These are phyloP conservation scores for Penaeus chinensis DNA, from an alignment of 1,140 invertebrate species.

Conservation along the genomic window DNA sequence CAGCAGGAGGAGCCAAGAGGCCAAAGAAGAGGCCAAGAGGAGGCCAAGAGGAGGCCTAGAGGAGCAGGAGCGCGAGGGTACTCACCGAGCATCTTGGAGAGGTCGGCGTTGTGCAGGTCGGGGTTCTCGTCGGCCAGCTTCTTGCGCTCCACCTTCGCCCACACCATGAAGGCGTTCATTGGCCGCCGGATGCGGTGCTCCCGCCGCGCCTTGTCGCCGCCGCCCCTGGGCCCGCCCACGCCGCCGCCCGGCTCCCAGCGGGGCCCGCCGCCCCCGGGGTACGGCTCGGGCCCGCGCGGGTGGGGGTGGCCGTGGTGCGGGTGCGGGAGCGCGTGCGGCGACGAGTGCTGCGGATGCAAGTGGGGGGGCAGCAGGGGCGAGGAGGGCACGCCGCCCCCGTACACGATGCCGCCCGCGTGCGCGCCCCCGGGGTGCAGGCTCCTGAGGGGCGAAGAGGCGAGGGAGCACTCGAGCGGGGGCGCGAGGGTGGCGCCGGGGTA, in stretches of 20 bases:
- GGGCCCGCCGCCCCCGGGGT: conserved; percentile 25
- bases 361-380: conserved; percentile 39
- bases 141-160: conserved; percentile 93
- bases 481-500: conserved; percentile 24
- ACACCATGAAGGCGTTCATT: conserved; percentile 70
- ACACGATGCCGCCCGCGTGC: conserved; percentile 33
- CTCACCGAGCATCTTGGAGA: conserved; percentile 96
- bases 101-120: conserved; percentile 92
- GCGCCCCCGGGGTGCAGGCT: conserved; percentile 17
- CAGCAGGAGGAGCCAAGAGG: too few relatives aligned
- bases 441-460: conserved; percentile 24
- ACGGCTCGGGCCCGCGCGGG: conserved; percentile 47
- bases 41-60: too few relatives aligned
- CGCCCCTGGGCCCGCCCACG: conserved; percentile 9
- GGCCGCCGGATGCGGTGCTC: conserved; percentile 89
- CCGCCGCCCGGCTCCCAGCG: conserved; percentile 35
- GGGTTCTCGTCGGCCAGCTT: conserved; percentile 94
- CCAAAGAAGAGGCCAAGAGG: too few relatives aligned
- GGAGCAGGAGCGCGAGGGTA: background rate
- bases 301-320: conserved; percentile 28
- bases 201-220: conserved; percentile 55
- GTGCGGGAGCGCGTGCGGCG: background rate
- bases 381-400: conserved; percentile 16
- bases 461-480: conserved; percentile 35
- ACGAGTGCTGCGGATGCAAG: conserved; percentile 27